Percentiles rank a stretch among this genome's conserved stretches.
These are phyloP conservation scores for Tenthredo amoena DNA, from an alignment of 2,888 invertebrate genomes.

Conservation along the genomic window DNA sequence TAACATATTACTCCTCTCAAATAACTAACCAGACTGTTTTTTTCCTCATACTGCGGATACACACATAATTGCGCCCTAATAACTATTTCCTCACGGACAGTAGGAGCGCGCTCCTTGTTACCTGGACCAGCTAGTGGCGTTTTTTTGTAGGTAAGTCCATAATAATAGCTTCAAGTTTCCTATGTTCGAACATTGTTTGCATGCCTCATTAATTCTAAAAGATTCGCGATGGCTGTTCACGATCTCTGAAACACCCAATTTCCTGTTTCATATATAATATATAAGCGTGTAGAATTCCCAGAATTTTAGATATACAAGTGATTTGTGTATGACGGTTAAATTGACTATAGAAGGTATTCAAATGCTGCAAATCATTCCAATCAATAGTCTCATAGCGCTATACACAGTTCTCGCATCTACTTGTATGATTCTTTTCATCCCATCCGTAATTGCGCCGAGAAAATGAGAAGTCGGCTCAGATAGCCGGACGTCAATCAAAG, in stretches of 20 bases:
- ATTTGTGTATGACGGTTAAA: not conserved
- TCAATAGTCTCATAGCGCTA: not conserved
- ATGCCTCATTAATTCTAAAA: not conserved
- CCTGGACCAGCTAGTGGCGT: not conserved
- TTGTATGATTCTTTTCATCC: not conserved
- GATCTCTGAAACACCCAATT: not conserved
- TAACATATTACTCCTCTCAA: not conserved
- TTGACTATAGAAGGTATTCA: not conserved
- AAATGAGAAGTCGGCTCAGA: not conserved
- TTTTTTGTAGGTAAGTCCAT: not conserved
- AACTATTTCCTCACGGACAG: not conserved
- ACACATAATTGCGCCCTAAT: not conserved
- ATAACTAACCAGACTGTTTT: not conserved
- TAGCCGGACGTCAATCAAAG: conserved; percentile 6
- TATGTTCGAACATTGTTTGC: not conserved
- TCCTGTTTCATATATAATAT: not conserved
- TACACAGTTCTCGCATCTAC: not conserved
- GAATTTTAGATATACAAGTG: not conserved
- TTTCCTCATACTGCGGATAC: not conserved
- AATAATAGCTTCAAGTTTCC: not conserved
- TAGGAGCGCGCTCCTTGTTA: not conserved
- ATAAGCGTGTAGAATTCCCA: not conserved
- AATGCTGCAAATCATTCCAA: not conserved
- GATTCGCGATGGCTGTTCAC: not conserved
- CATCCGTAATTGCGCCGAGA: not conserved